Evolutionary conservation across 1,140 invertebrate species (phyloP).

Genomic region (Pantala flavescens): DNA sequence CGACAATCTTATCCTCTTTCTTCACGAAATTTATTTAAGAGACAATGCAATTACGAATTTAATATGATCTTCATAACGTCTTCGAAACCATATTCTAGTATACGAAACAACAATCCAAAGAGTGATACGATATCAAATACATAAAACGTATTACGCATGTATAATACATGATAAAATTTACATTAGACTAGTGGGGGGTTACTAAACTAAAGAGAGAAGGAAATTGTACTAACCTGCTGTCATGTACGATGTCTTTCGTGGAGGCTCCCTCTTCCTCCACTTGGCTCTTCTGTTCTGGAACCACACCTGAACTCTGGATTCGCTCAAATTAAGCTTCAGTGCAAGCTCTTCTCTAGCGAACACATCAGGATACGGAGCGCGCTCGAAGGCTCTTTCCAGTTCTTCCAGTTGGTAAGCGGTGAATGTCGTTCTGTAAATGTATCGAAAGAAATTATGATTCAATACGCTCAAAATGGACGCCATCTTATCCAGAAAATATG

Average conservation of each 20-base stretch:
- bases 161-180: too few relatives aligned
- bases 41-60: too few relatives aligned
- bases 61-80: too few relatives aligned
- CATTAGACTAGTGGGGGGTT: too few relatives aligned
- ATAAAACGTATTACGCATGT: too few relatives aligned
- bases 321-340: constrained; percentile 76
- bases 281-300: constrained; percentile 93
- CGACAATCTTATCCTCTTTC: too few relatives aligned
- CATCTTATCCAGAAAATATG: neutral
- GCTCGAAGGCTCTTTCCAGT: constrained; percentile 84
- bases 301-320: constrained; percentile 90
- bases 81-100: too few relatives aligned
- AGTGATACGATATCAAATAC: too few relatives aligned
- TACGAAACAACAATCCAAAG: too few relatives aligned
- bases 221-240: neutral
- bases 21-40: too few relatives aligned
- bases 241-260: constrained; percentile 59
- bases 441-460: constrained; percentile 17
- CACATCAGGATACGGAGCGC: constrained; percentile 92
- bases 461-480: too few relatives aligned
- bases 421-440: constrained; percentile 76
- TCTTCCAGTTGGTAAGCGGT: constrained; percentile 92
- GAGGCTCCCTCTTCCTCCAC: constrained; percentile 96
- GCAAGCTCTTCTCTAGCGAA: constrained; percentile 91
- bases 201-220: too few relatives aligned